Conservation (phyloP, 92 coral and sea anemone genomes). For the Pocillopora grandis region DNA sequence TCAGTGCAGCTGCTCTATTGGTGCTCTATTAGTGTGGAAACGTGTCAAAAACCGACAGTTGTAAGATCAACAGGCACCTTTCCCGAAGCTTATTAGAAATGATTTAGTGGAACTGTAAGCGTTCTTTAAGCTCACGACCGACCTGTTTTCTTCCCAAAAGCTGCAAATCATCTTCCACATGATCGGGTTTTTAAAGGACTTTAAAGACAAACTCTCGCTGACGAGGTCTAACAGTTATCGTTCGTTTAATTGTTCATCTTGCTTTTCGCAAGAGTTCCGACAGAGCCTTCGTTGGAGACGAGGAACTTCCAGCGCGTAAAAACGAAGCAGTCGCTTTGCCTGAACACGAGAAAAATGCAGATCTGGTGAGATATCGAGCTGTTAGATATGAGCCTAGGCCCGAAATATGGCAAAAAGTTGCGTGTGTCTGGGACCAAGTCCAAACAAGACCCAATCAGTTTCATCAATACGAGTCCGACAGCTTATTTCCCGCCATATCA, state of each 20-base stretch:
- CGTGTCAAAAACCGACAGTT: too few species aligned
- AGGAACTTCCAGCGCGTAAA: not conserved
- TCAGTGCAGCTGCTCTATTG: too few species aligned
- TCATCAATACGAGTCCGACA: conserved; percentile 59
- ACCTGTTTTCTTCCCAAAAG: too few species aligned
- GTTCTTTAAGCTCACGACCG: too few species aligned
- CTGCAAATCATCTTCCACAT: too few species aligned
- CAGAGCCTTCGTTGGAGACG: not conserved
- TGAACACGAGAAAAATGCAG: conserved; percentile 38
- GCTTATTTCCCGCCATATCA: conserved; percentile 21
- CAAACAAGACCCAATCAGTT: conserved; percentile 69
- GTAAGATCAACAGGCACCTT: too few species aligned
- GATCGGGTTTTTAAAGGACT: too few species aligned
- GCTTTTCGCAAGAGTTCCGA: not conserved
- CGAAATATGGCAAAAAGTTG: conserved; percentile 73
- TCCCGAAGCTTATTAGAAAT: too few species aligned
- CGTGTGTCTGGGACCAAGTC: conserved; percentile 68
- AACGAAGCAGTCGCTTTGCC: not conserved
- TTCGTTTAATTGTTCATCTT: not conserved
- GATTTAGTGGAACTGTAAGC: too few species aligned
- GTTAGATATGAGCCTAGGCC: conserved; percentile 60
- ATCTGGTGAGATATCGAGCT: conserved; percentile 52
- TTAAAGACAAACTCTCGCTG: not conserved
- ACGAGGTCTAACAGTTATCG: not conserved
- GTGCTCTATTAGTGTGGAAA: too few species aligned